phyloP scores from a whole-genome alignment of 1,140 invertebrate species.

The Cydia fagiglandana region DNA sequence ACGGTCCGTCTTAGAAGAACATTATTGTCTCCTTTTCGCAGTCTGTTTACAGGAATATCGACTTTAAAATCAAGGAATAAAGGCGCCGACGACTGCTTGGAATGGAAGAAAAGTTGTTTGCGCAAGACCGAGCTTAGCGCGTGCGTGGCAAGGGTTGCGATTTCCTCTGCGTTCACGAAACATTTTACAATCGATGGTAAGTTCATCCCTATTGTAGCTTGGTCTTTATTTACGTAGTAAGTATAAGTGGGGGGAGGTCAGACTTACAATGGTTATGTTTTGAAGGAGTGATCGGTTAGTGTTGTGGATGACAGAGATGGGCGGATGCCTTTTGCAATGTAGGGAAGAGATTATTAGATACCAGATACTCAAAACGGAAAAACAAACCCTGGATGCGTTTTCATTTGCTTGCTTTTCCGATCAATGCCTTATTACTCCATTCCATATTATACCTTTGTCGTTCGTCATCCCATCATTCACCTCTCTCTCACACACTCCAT shows the following conservation, averaged over 20 bases:
- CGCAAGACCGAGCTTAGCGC: not conserved
- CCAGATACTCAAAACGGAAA: not conserved
- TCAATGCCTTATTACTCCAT: too few relatives aligned
- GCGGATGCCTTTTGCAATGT: constrained; percentile 7
- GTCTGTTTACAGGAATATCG: constrained; percentile 1
- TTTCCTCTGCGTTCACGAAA: not conserved
- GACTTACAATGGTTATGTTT: not conserved
- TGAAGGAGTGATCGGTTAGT: not conserved
- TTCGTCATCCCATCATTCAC: too few relatives aligned
- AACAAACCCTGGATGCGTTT: too few relatives aligned
- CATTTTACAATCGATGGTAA: not conserved
- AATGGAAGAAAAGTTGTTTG: not conserved
- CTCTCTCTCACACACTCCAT: too few relatives aligned
- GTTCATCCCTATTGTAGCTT: not conserved
- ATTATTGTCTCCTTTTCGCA: not conserved
- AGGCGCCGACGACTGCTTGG: not conserved
- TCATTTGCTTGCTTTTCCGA: too few relatives aligned
- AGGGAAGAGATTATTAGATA: not conserved
- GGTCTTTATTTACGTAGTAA: not conserved
- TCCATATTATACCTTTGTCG: too few relatives aligned
- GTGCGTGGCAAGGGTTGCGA: not conserved
- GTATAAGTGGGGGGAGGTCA: not conserved
- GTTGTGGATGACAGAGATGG: not conserved
- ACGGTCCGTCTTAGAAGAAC: not conserved
- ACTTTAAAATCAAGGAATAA: not conserved